Base-by-base conservation (phyloP, 2,888 invertebrate genomes). In the Lordiphosa andalusiaca region DNA sequence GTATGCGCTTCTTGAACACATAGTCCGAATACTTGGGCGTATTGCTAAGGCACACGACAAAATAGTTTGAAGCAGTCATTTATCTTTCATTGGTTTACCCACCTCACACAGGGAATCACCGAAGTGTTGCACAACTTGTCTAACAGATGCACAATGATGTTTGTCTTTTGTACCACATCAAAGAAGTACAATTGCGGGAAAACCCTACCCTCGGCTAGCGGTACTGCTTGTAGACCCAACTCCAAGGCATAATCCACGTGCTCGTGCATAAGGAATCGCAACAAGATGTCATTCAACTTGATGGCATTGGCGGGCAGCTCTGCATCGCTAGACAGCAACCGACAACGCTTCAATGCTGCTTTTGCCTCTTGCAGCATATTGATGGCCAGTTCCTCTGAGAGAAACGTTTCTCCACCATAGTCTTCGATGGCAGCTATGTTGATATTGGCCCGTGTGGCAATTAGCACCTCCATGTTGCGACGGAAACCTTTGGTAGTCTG, bases 231-330 rank as follows among this genome's bases (percentile, higher is more conserved):
- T 44, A 98, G 90, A 0, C 97, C 98, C 41, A 98, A 89, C 87
- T 99, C 99, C 4, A 99, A 90, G 0, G 98, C 99, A 89, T 99
- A 99, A 88, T 98, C 98, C 0, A 99, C 95, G 87, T 98, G 98
- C 76, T 99, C 98, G 2, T 93, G 92, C 78, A 97, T 92, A 13
- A 99, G 90, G 84, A 95, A 94, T 68, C 96, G 95, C 23, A 97
- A 90, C 50, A 98, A 88, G 41, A 95, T 93, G 67, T 98, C 98
- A 59, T 97, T 92, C 12, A 99, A 92, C 66, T 94, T 93, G 0
- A 93, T 90, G 0, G 96, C 94, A 78, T 97, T 97, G 4, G 90
- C 90, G 0, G 97, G 92, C 33, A 95, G 88, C 71, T 98, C 97
- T 49, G 93, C 92, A 2, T 93, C 91, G 56, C 93, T 93, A 3